These are phyloP conservation scores for Drosophila ficusphila DNA, from an alignment of 1,140 invertebrate species.

Conservation along the genomic window DNA sequence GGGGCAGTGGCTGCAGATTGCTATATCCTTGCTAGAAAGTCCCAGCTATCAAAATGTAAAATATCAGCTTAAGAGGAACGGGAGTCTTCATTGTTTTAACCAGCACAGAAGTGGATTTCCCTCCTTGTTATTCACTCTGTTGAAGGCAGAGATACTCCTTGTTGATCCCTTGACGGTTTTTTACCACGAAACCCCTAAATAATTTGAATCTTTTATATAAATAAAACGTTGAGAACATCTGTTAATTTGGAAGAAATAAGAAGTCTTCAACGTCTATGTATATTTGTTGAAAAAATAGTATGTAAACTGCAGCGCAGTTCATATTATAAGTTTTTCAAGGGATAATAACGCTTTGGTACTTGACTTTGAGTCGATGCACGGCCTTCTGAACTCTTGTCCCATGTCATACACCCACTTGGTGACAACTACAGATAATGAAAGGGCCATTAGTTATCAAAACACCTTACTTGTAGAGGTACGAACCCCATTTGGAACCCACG, in stretches of 20 bases:
- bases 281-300: too few species aligned
- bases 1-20: not conserved
- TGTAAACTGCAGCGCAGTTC: too few species aligned
- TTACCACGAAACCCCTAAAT: not conserved
- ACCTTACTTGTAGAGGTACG: constrained; percentile 19
- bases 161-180: not conserved
- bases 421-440: constrained; percentile 1
- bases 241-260: too few species aligned
- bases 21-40: not conserved
- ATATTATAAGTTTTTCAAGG: not conserved
- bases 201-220: too few species aligned
- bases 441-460: too few species aligned
- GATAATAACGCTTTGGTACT: not conserved
- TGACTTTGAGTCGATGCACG: not conserved
- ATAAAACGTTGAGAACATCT: not conserved
- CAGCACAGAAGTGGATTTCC: not conserved
- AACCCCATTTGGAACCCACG: constrained; percentile 97
- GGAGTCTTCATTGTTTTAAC: not conserved
- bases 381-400: not conserved
- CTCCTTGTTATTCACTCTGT: too few species aligned
- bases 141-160: not conserved
- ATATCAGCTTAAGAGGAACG: not conserved
- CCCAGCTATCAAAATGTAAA: too few species aligned
- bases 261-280: too few species aligned
- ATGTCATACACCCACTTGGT: constrained; percentile 5